phyloP scores from a whole-genome alignment of 2,113 vertebrate species.

The Leucosticte australis region DNA sequence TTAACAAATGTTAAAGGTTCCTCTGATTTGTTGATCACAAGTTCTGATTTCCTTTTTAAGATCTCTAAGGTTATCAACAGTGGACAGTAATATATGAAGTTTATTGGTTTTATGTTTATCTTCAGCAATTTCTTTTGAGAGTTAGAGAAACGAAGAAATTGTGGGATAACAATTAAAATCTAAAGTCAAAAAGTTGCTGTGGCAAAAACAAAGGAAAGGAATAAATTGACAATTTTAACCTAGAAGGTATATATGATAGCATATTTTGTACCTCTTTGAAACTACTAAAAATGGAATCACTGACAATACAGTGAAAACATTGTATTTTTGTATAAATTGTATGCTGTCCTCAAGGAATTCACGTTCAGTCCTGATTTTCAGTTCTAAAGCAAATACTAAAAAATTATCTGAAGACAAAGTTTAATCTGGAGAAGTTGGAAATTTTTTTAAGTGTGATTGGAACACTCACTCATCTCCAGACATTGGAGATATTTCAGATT shows the following conservation, averaged over 20 bases:
- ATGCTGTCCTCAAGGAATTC: background rate
- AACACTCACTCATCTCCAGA: background rate
- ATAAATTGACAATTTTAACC: background rate
- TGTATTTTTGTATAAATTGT: background rate
- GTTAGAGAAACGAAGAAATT: background rate
- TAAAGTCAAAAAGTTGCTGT: background rate
- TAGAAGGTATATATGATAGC: background rate
- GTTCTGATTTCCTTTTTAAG: background rate
- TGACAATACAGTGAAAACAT: background rate
- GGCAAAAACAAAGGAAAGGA: background rate
- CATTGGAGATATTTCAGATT: background rate
- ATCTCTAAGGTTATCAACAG: background rate
- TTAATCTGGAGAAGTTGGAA: background rate
- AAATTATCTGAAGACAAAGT: background rate
- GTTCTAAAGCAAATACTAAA: background rate
- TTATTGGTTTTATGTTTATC: background rate
- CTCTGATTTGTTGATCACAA: background rate
- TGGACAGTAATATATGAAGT: background rate
- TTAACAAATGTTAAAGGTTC: background rate
- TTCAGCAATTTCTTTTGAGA: background rate
- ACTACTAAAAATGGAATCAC: background rate
- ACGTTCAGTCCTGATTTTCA: background rate
- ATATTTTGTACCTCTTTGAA: background rate
- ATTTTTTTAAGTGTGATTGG: background rate
- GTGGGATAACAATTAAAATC: background rate